Evolutionary conservation across 2,797 vertebrate genomes (phyloP), one percentile per base, ranked within the genome.

Genomic region (Meriones psammophilus): DNA sequence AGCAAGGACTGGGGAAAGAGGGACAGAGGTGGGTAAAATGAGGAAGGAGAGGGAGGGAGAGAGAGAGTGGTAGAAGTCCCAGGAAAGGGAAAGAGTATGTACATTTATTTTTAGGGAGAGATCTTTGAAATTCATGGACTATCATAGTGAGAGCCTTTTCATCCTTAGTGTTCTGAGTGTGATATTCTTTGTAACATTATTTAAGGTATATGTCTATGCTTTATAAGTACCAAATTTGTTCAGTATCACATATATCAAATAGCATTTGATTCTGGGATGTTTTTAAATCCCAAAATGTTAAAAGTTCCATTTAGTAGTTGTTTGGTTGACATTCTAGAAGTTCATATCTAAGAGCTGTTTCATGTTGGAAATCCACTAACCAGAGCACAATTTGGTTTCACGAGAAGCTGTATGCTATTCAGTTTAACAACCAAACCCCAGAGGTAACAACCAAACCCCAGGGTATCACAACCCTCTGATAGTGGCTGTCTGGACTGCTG

Each of bases 71-170:
- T 5, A 13, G n/a, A 18, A 14, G 5, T 5, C 12, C 66, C 28
- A n/a, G 18, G 6, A 36, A 39, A 12, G 36, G 36, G 4, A 33
- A 39, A 5, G 18, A 12, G 4, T 39, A 73, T 18, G 24, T 2
- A 62, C 60, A 62, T 20, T 62, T 62, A 46, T 46, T 3, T 76
- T 77, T 50, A 77, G 14, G 42, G 14, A 30, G 6, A 50, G 2
- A n/a, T 33, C 17, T n/a, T 56, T 22, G 3, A 3, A 1, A 7
- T 66, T 15, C 22, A 5, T 1, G 1, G 7, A 58, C 4, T 9
- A 0, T 8, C 5, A 7, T 71, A n/a, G 68, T 7, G 22, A 71
- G 14, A 15, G 17, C 0, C 13, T 93, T 92, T 39, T 68, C 85
- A 42, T 56, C 42, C n/a, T 4, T 10, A 64, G 12, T 18, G 24